Percentiles rank a stretch among this genome's conserved stretches.
Conservation (phyloP, 2,113 vertebrate genomes). For the Varanus komodoensis region DNA sequence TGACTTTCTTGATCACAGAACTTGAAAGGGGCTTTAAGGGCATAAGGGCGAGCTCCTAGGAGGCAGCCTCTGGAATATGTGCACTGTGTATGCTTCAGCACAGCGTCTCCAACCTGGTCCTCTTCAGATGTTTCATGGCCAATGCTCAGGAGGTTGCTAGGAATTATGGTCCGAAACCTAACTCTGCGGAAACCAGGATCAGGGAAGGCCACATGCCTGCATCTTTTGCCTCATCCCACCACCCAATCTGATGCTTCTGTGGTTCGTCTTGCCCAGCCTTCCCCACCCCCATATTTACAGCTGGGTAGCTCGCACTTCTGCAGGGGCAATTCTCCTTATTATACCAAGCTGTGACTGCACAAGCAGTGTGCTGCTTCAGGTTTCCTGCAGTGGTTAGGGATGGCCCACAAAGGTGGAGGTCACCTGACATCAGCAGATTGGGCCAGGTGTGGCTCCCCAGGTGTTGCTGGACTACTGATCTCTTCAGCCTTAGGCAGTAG, state of each 20-base stretch:
- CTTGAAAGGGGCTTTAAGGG: neutral
- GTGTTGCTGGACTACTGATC: neutral
- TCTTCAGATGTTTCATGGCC: no score
- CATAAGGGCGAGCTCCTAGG: neutral
- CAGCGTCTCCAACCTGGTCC: no score
- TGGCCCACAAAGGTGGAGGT: neutral
- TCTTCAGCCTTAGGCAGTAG: no score
- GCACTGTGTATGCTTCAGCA: neutral
- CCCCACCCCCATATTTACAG: neutral
- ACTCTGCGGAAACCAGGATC: no score
- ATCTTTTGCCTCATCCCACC: neutral
- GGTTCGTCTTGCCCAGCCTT: neutral
- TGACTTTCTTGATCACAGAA: neutral
- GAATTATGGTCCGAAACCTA: no score
- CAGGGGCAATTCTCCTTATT: neutral
- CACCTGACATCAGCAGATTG: neutral
- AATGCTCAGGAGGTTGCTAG: no score
- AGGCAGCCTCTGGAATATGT: neutral
- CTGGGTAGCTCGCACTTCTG: neutral
- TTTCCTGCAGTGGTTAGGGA: neutral
- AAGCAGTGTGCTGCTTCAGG: neutral
- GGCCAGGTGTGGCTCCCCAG: neutral
- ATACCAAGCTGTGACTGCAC: neutral
- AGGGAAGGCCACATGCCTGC: neutral
- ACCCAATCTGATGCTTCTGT: neutral